Evolutionary conservation across 2,113 vertebrate genomes (phyloP), one percentile per base, ranked within the genome.

Genomic region (Myrmecophaga tridactyla): DNA sequence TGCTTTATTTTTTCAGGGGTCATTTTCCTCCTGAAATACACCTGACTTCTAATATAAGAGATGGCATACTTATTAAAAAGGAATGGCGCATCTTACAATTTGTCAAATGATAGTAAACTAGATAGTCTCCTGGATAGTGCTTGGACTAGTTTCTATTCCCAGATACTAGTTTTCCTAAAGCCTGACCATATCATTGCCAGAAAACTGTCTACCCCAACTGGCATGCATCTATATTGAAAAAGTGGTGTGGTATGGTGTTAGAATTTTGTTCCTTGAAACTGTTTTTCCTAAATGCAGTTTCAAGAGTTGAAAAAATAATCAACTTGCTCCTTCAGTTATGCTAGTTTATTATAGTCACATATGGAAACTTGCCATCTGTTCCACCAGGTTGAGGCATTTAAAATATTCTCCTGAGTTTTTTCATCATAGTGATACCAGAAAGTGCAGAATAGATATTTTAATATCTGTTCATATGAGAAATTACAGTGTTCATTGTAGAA

Each of bases 251-350:
- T 81, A 23, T 56, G 21, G 39, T 73, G 48, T 6, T 76, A 41
- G 8, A 11, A 78, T 86, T 93, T 95, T 96, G 20, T 92, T 87
- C 18, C 75, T 88, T 69, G 25, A 92, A 29, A 84, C 21, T 80
- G 0, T 56, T 51, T 93, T 94, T 80, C 29, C 31, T 75, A 92
- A 96, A n/a, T 70, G 4, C 23, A 92, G 25, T 88, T 93, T 95
- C 11, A 85, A 85, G 53, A 90, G 34, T 85, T 97, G 58, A 70
- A 85, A 73, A 95, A 77, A 86, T 89, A 90, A 93, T 81, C 70
- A 51, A 41, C 27, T 90, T 94, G 31, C 21, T 18, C n/a, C 13
- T 94, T 96, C 36, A 70, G 18, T 88, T 93, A 58, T 31, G 7
- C 89, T 90, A 90, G 34, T 72, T 86, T 93, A 53, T 69, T 96